A percentile compares a stretch with the other conserved stretches of the same genome.
Conservation (phyloP, 2,888 invertebrate species). For the Drosophila helvetica region DNA sequence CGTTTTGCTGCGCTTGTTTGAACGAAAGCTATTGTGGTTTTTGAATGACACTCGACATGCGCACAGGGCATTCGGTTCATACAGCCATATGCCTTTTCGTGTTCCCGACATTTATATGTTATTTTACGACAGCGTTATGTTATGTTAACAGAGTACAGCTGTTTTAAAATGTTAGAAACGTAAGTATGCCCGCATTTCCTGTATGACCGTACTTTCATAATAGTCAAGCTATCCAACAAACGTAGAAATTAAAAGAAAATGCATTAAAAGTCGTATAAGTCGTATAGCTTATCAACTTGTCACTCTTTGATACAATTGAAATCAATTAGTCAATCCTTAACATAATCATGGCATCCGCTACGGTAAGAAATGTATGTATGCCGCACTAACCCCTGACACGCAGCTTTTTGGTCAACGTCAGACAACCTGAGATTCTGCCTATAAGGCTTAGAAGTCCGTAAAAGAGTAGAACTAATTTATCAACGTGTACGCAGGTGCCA, state of each 20-base stretch:
- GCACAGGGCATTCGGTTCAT: too few species aligned
- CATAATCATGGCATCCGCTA: conserved; percentile 81
- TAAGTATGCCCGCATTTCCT: too few species aligned
- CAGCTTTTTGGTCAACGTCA: conserved; percentile 39
- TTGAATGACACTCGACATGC: too few species aligned
- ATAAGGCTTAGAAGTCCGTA: neutral
- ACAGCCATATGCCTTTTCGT: too few species aligned
- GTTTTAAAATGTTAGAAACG: too few species aligned
- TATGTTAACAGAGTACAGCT: too few species aligned
- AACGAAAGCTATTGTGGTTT: too few species aligned
- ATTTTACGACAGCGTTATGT: too few species aligned
- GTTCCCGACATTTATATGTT: too few species aligned
- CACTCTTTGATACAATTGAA: conserved; percentile 40
- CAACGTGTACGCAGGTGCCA: conserved; percentile 88
- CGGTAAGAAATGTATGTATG: conserved; percentile 85
- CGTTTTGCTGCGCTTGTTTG: too few species aligned
- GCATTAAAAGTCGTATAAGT: conserved; percentile 45
- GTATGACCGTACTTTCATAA: too few species aligned
- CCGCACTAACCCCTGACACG: conserved; percentile 65
- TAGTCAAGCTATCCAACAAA: too few species aligned
- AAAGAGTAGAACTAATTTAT: conserved; percentile 19
- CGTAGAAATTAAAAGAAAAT: conserved; percentile 44
- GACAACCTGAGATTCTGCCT: conserved; percentile 35
- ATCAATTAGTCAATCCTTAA: conserved; percentile 37
- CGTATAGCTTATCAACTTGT: conserved; percentile 13